Conservation (phyloP, 37 sponge, comb jelly and placozoan species). For the Geodia barretti region DNA sequence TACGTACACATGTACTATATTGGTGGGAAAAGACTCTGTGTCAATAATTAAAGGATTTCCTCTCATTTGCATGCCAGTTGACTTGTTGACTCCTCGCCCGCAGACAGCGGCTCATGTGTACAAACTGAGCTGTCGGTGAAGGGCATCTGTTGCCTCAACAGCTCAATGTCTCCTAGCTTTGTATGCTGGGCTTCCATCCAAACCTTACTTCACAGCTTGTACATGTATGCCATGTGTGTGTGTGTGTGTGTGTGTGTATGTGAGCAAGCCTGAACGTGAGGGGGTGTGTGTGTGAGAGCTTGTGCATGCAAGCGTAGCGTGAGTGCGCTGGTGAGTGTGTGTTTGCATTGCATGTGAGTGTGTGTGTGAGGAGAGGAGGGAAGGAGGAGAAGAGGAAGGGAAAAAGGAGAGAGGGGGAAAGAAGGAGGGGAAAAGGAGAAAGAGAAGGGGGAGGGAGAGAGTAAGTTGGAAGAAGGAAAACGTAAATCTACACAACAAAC, state of each 20-base stretch:
- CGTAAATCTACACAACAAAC: too few species aligned
- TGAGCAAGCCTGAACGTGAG: constrained; percentile 8
- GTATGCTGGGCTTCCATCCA: too few species aligned
- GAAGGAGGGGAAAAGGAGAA: background rate
- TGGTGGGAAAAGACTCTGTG: too few species aligned
- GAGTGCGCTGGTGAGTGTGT: background rate
- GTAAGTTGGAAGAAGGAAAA: background rate
- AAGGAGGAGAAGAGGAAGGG: background rate
- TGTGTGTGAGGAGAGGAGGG: background rate
- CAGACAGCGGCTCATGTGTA: too few species aligned
- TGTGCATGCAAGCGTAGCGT: background rate
- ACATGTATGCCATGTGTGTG: constrained; percentile 8
- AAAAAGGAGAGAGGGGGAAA: background rate
- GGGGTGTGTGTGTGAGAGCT: background rate
- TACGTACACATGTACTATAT: too few species aligned
- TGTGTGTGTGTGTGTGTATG: constrained; percentile 34
- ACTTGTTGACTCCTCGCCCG: too few species aligned
- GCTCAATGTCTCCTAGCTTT: too few species aligned
- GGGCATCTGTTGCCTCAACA: too few species aligned
- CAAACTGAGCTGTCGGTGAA: too few species aligned
- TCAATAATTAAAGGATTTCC: too few species aligned
- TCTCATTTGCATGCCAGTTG: too few species aligned
- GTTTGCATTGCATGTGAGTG: background rate
- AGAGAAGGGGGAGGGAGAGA: background rate
- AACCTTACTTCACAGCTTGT: too few species aligned